These are phyloP conservation scores for Camelus bactrianus DNA, from an alignment of 2,113 vertebrate genomes.

Conservation along the genomic window DNA sequence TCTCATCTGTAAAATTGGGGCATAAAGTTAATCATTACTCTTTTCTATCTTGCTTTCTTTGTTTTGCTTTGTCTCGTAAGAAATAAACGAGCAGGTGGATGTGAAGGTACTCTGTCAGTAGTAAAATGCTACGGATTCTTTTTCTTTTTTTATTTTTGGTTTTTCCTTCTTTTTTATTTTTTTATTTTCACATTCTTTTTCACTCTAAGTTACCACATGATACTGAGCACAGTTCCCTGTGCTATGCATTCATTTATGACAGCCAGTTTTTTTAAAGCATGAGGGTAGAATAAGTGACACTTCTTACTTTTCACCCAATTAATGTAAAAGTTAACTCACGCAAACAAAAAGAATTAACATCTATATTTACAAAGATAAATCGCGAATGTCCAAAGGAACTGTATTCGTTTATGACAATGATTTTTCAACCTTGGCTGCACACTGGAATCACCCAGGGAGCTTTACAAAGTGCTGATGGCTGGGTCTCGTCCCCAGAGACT, in stretches of 20 bases:
- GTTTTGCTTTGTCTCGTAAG: slow-evolving; percentile 3
- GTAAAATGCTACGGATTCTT: background rate
- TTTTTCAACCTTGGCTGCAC: background rate
- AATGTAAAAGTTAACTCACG: background rate
- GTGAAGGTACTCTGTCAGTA: background rate
- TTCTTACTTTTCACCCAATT: background rate
- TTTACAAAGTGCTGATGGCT: background rate
- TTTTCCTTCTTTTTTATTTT: no score
- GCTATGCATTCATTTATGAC: background rate
- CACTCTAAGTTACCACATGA: no score
- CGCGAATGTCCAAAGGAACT: background rate
- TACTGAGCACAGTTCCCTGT: no score
- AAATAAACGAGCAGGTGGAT: background rate
- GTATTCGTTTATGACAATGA: background rate
- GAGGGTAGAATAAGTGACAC: background rate
- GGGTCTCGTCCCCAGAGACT: background rate
- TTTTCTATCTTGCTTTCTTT: background rate
- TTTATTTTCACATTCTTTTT: no score
- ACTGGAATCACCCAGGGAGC: background rate
- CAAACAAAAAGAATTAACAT: background rate
- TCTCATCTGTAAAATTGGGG: background rate
- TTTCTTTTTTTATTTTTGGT: background rate
- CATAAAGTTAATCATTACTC: background rate
- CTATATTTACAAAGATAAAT: background rate
- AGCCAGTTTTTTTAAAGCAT: background rate